These are phyloP conservation scores for Herminia tarsipennalis DNA, from an alignment of 2,888 invertebrate genomes.

Conservation along the genomic window DNA sequence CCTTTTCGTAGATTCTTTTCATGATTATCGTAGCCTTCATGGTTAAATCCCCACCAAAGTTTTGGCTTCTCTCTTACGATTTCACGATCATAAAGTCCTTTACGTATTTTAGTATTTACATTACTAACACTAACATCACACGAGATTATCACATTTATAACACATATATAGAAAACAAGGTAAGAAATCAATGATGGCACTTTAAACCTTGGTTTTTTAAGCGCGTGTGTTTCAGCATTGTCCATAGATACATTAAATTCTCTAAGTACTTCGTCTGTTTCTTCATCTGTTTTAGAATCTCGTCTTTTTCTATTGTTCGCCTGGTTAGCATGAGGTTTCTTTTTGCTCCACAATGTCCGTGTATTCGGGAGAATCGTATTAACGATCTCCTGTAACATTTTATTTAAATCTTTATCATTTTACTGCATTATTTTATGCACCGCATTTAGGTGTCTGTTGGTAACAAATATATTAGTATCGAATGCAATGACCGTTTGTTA, in stretches of 20 bases:
- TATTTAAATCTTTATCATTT: conserved; percentile 73
- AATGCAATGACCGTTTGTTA: conserved; percentile 44
- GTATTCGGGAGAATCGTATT: conserved; percentile 70
- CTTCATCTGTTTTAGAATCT: conserved; percentile 48
- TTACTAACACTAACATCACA: conserved; percentile 80
- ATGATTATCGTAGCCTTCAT: conserved; percentile 47
- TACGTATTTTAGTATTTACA: conserved; percentile 60
- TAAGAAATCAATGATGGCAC: conserved; percentile 63
- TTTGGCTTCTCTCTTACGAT: conserved; percentile 51
- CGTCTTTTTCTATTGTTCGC: conserved; percentile 62
- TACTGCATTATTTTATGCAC: conserved; percentile 55
- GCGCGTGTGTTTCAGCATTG: conserved; percentile 76
- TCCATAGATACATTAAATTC: conserved; percentile 65
- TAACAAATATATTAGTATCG: conserved; percentile 20
- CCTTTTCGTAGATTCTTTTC: conserved; percentile 55
- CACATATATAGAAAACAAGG: conserved; percentile 72
- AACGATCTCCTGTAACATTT: conserved; percentile 80
- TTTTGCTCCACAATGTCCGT: conserved; percentile 56
- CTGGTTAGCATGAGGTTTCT: conserved; percentile 54
- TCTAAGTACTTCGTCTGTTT: conserved; percentile 40
- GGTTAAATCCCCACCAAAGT: conserved; percentile 54
- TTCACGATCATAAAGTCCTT: conserved; percentile 47
- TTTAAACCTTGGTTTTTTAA: conserved; percentile 57
- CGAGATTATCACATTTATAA: conserved; percentile 80
- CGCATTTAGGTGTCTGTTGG: conserved; percentile 42